These are phyloP conservation scores for Nesospiza acunhae DNA, from an alignment of 2,113 vertebrate genomes.

Conservation along the genomic window DNA sequence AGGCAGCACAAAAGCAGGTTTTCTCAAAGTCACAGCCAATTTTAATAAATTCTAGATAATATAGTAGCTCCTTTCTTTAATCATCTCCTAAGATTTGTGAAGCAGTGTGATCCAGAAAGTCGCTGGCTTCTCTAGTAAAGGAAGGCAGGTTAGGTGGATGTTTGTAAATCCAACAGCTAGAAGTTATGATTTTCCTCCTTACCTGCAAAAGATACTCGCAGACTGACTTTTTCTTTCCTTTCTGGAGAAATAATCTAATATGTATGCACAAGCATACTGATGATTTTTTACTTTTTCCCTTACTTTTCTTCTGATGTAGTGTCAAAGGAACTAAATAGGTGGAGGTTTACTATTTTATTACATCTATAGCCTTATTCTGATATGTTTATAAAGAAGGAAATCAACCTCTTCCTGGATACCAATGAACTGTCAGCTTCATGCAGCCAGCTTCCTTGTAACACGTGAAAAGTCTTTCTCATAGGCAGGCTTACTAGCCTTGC, in stretches of 20 bases:
- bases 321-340: background rate
- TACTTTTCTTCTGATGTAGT: background rate
- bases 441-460: background rate
- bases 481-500: background rate
- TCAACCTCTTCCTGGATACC: background rate
- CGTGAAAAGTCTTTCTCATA: background rate
- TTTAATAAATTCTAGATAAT: background rate
- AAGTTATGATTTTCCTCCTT: background rate
- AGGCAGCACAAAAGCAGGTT: background rate
- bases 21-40: background rate
- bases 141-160: background rate
- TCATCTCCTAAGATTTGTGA: background rate
- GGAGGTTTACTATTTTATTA: background rate
- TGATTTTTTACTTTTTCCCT: background rate
- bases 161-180: background rate
- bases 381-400: conserved; percentile 41
- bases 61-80: background rate
- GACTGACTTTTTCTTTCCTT: background rate
- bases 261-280: background rate
- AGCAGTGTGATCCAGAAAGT: background rate
- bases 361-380: background rate
- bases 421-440: conserved; percentile 2
- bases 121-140: background rate
- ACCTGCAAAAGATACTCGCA: background rate
- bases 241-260: background rate